Evolutionary conservation across 2,113 vertebrate species (phyloP).

Genomic region (Bubo scandiacus): DNA sequence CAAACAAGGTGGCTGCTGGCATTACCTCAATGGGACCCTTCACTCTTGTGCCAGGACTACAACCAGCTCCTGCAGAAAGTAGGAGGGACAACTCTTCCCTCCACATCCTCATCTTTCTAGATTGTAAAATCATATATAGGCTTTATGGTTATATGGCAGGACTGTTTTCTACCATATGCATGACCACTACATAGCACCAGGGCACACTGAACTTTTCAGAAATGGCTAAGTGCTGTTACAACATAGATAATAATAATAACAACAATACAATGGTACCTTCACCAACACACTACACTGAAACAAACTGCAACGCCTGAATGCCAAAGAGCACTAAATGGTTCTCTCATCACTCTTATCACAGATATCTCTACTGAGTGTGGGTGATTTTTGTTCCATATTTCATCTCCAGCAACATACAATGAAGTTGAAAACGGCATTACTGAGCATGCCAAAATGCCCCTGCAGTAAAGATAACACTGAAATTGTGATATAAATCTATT

Average conservation of each 20-base stretch:
- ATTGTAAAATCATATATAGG: background rate
- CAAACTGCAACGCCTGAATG: background rate
- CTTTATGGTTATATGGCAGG: background rate
- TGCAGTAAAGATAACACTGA: background rate
- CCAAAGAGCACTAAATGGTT: background rate
- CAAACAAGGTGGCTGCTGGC: background rate
- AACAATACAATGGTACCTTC: background rate
- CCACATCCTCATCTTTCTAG: background rate
- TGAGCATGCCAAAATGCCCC: background rate
- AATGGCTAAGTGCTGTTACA: background rate
- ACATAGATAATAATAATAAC: background rate
- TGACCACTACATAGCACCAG: background rate
- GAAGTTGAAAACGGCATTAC: background rate
- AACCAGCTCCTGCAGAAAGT: background rate
- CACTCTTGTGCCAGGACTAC: background rate
- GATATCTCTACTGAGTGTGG: fast-evolving
- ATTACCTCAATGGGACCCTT: fast-evolving
- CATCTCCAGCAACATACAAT: background rate
- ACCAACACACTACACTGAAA: background rate
- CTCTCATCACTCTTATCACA: background rate
- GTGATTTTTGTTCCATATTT: background rate
- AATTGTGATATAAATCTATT: background rate
- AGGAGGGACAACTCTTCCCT: background rate
- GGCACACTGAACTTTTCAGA: background rate
- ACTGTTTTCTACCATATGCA: background rate